Base-by-base conservation (phyloP, 2,113 vertebrate genomes). In the Galbula dea region DNA sequence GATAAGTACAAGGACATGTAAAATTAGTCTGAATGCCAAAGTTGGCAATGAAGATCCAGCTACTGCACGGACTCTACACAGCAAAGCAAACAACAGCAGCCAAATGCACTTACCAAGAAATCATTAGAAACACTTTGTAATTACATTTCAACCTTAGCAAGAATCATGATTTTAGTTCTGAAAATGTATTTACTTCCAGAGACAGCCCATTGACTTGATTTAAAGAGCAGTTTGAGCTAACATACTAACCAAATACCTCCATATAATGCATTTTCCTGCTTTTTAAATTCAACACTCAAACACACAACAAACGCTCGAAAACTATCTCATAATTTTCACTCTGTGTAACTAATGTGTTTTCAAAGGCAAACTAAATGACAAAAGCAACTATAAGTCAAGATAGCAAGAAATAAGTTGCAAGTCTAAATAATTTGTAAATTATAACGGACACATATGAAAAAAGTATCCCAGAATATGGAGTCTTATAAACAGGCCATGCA, bases 61-160 rank as follows among this genome's bases (percentile, higher is more conserved):
- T 73, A 76, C 59, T 4, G 49, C 32, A 84, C 30, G 66, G 84
- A 86, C 45, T 26, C 37, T 0, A 7, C 0, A 0, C 17, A 77
- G 29, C 49, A 92, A 51, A 67, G 61, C 68, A 94, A 96, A 93
- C 59, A 62, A 75, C 48, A 19, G n/a, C 74, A 95, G 86, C 63
- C 75, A 88, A 84, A 34, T 2, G 36, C 37, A n/a, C 37, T 63
- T 52, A 88, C 48, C 61, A 83, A 69, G 45, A 81, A 86, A 90
- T 9, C 59, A 43, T 66, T 19, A 37, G 41, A 36, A 74, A 84
- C 23, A 66, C 8, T 45, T 68, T 9, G 52, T 39, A 34, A 36
- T 10, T 72, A 30, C 36, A 39, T 19, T 49, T 59, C 68, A 69
- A 8, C 17, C 24, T 45, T 20, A 86, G 32, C 41, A 89, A 81